Conservation (phyloP, 2,797 vertebrate genomes). For the Cossypha niveicapilla region DNA sequence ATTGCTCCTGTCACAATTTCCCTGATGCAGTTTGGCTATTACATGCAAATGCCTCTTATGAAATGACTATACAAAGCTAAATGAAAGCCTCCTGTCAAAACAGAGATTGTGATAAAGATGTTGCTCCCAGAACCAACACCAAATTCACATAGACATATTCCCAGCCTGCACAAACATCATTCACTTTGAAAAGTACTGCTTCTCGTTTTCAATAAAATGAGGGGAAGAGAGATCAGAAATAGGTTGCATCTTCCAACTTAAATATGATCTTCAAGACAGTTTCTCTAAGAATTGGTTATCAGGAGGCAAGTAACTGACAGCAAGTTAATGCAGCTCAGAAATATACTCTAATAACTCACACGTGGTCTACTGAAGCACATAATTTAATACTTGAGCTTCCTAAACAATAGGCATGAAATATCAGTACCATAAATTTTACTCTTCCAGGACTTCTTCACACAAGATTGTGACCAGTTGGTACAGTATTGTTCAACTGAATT, state of each 20-base stretch:
- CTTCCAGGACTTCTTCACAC: neutral
- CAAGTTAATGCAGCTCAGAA: neutral
- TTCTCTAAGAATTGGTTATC: neutral
- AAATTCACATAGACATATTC: neutral
- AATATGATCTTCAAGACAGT: neutral
- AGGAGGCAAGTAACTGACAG: neutral
- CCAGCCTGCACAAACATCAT: neutral
- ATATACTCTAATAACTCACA: neutral
- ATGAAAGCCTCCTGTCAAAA: constrained; percentile 42
- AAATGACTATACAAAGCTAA: constrained; percentile 8
- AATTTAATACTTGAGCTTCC: neutral
- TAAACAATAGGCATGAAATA: neutral
- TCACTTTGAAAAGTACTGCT: neutral
- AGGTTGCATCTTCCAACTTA: neutral
- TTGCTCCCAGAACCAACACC: neutral
- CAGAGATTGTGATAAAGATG: neutral
- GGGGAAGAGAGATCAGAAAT: neutral
- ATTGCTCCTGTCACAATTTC: constrained; percentile 28
- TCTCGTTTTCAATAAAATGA: neutral
- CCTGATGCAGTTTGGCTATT: constrained; percentile 5
- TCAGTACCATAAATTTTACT: neutral
- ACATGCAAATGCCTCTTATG: neutral
- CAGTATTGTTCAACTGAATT: neutral
- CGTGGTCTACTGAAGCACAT: neutral
- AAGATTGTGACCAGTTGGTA: neutral